These are phyloP conservation scores for Thinocorus orbignyianus DNA, from an alignment of 2,113 vertebrate genomes.

Conservation along the genomic window DNA sequence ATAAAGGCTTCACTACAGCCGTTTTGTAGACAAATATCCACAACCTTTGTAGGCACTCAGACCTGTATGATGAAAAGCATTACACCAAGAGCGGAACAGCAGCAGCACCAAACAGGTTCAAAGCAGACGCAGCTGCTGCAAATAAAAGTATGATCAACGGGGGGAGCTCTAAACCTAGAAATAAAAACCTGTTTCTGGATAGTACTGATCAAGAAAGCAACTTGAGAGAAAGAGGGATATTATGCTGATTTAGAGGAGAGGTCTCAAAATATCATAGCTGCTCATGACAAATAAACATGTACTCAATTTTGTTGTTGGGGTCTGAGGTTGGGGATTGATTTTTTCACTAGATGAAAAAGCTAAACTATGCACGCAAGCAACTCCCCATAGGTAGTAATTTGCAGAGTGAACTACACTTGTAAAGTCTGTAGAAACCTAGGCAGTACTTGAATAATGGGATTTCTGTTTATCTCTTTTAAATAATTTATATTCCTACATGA, in stretches of 20 bases:
- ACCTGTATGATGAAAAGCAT: not conserved
- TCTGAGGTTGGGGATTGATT: not conserved
- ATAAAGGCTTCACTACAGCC: not conserved
- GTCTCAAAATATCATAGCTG: not conserved
- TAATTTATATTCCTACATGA: not conserved
- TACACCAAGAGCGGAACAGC: not conserved
- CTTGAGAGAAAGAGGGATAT: not conserved
- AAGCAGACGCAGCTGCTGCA: not conserved
- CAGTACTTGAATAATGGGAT: rapidly evolving
- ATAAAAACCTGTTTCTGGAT: rapidly evolving
- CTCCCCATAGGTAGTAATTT: not conserved
- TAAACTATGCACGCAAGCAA: not conserved
- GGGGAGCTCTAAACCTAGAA: slow-evolving; percentile 6
- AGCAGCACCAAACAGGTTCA: not conserved
- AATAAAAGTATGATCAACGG: not conserved
- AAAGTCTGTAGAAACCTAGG: not conserved
- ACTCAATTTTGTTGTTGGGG: rapidly evolving
- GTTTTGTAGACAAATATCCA: rapidly evolving
- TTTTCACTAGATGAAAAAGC: not conserved
- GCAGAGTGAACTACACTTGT: not conserved
- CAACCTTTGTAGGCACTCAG: not conserved
- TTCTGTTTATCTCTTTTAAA: not conserved
- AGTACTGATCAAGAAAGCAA: not conserved
- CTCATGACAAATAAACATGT: not conserved
- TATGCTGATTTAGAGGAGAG: not conserved